Evolutionary conservation across 2,888 invertebrate species (phyloP).

Genomic region (Omphaloscelis lunosa): DNA sequence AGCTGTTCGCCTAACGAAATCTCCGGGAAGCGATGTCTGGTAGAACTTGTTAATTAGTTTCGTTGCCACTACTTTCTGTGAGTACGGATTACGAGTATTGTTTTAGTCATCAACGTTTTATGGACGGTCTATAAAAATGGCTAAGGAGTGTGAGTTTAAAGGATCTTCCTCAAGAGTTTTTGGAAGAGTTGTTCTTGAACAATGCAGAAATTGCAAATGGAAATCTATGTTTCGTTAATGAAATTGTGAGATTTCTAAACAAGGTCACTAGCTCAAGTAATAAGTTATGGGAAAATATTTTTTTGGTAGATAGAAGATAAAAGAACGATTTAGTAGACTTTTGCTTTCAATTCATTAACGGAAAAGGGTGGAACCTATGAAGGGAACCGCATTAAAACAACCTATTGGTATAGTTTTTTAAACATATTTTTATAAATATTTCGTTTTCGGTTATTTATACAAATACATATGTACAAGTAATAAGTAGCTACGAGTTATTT

Average conservation of each 20-base stretch:
- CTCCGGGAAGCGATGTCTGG: constrained; percentile 69
- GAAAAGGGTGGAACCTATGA: too few relatives aligned
- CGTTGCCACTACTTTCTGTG: constrained; percentile 78
- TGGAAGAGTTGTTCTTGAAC: not conserved
- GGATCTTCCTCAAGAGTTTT: not conserved
- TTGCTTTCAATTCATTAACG: too few relatives aligned
- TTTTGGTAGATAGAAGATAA: too few relatives aligned
- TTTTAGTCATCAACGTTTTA: constrained; percentile 27
- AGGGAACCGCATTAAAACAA: too few relatives aligned
- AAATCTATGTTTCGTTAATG: not conserved
- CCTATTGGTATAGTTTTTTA: too few relatives aligned
- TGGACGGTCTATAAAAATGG: constrained; percentile 10
- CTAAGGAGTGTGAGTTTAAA: not conserved
- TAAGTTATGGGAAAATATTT: too few relatives aligned
- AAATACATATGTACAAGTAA: too few relatives aligned
- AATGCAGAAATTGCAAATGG: not conserved
- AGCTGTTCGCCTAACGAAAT: constrained; percentile 82
- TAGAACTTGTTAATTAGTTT: constrained; percentile 88
- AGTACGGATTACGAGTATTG: constrained; percentile 64
- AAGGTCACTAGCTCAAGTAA: not conserved
- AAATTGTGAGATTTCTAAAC: not conserved
- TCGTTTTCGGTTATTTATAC: too few relatives aligned
- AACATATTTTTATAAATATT: too few relatives aligned
- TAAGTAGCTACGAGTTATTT: too few relatives aligned
- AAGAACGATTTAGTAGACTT: too few relatives aligned